Evolutionary conservation across 2,113 vertebrate genomes (phyloP).

Genomic region (Entomyzon cyanotis): DNA sequence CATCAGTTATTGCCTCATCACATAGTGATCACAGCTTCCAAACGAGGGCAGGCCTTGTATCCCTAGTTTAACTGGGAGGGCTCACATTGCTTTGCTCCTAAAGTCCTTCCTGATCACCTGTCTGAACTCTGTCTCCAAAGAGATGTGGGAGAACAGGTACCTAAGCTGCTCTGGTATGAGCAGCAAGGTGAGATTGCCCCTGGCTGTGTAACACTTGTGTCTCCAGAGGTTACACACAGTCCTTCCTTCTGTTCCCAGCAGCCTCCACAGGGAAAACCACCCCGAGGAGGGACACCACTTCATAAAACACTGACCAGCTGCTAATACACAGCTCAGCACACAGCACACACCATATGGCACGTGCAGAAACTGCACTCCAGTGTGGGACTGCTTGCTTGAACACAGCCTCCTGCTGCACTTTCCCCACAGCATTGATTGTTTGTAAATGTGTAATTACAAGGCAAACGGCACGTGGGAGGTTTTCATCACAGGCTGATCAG

Average conservation of each 20-base stretch:
- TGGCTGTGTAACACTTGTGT: background rate
- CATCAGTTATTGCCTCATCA: background rate
- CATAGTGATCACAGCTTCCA: background rate
- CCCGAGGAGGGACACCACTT: background rate
- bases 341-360: fast-evolving
- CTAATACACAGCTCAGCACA: fast-evolving
- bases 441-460: background rate
- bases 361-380: fast-evolving
- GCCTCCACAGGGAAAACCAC: fast-evolving
- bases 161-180: background rate
- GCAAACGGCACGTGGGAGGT: background rate
- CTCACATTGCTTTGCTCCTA: background rate
- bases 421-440: background rate
- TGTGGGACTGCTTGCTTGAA: background rate
- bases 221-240: background rate
- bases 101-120: background rate
- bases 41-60: fast-evolving
- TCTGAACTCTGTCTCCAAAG: background rate
- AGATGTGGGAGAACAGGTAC: background rate
- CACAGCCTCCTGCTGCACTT: background rate
- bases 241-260: background rate
- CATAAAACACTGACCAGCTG: background rate
- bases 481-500: background rate
- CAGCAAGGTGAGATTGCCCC: background rate
- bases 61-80: background rate